Percentiles rank a stretch among this genome's conserved stretches.
phyloP scores from a whole-genome alignment of 2,113 vertebrate species.

The Chloebia gouldiae region DNA sequence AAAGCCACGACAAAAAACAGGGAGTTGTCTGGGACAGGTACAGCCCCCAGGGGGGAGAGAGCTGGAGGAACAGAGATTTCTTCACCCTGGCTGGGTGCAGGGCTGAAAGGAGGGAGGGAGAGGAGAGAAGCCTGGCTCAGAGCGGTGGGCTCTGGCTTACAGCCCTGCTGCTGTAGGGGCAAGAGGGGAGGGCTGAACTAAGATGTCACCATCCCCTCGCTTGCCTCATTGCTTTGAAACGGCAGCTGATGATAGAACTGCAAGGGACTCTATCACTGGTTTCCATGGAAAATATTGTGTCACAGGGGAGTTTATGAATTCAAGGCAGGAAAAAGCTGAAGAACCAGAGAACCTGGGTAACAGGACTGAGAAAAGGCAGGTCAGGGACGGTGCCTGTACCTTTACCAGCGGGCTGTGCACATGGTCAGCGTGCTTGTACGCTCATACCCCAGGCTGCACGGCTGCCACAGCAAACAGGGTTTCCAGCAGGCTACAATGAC shows the following conservation, averaged over 20 bases:
- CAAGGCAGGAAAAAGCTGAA: neutral
- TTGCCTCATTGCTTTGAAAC: neutral
- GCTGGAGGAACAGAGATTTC: neutral
- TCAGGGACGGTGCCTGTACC: rapidly evolving
- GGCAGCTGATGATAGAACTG: neutral
- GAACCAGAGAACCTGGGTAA: neutral
- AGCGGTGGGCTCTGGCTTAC: neutral
- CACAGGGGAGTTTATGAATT: neutral
- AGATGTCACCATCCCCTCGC: rapidly evolving
- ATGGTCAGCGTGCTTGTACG: rapidly evolving
- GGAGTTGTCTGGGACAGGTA: neutral
- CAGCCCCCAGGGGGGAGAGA: neutral
- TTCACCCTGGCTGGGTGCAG: neutral
- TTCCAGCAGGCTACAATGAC: neutral
- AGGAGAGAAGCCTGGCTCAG: neutral
- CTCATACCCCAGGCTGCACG: neutral
- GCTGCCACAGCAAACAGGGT: rapidly evolving
- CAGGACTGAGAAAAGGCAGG: neutral
- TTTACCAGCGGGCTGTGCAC: neutral
- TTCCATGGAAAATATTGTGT: constrained; percentile 46
- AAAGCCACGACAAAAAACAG: neutral
- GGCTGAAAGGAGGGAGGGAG: neutral
- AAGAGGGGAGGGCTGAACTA: neutral
- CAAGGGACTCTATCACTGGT: neutral
- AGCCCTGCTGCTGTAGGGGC: neutral